Evolutionary conservation across 2,888 invertebrate genomes (phyloP), one percentile per base, ranked within the genome.

Genomic region (Macrosoma leucophasiata): DNA sequence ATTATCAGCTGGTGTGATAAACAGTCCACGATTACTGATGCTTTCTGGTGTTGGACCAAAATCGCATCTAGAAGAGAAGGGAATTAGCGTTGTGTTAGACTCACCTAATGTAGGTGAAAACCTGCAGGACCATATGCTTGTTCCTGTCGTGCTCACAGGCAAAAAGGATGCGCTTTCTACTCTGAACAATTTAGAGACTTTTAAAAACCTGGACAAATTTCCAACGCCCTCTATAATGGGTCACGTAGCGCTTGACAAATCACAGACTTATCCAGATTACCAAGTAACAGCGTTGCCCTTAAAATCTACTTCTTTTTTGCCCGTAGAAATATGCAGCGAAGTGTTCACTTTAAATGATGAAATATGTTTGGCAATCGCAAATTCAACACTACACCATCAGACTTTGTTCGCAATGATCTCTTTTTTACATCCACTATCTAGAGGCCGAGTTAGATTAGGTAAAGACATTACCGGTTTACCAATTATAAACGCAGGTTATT

Each of bases 1-100:
- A 13, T 15, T 75, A 28, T 73, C 71, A 8, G 67, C 71, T 5
- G 74, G 74, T 2, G 46, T 64, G 8, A 43, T 73, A 1, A 69
- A 59, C 20, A 62, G 58, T 27, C 74, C 75, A 1, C 59, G 72
- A 29, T 22, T 75, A 4, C 39, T 75, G 4, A 72, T 75, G 71
- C 35, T 70, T 4, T 75, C 74, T 2, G 74, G 75, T 2, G 52
- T 75, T 11, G 75, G 75, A 5, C 65, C 68, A 1, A 54, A 48
- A 24, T 36, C 58, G 1, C 58, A 74, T 46, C 55, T 75, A 10
- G 15, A 53, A 22, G 48, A 62, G 36, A 41, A 59, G 14, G 43
- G 46, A 7, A 64, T 72, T 13, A 17, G 55, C 23, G 40, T 63
- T 0, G 9, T 60, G 6, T 17, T 58, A 2, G 39, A 72, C 43